Evolutionary conservation across 1,140 invertebrate genomes (phyloP).

Genomic region (Cardiocondyla obscurior): DNA sequence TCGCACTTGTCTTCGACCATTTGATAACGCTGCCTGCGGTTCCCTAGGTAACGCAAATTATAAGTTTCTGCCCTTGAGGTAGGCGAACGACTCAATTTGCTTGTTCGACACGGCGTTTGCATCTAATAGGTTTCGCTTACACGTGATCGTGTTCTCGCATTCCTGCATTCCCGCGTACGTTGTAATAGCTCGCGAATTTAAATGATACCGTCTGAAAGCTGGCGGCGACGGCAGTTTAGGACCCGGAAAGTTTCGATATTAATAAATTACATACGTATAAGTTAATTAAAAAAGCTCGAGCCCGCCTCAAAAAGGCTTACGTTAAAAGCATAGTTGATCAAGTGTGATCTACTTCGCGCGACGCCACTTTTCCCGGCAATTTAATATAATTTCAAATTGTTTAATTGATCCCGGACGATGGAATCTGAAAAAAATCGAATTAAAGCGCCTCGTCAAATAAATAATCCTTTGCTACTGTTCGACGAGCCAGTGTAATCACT

Average conservation of each 20-base stretch:
- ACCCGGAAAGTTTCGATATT: not conserved
- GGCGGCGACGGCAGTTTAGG: not conserved
- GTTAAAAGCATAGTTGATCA: conserved; percentile 52
- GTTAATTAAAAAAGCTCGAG: conserved; percentile 34
- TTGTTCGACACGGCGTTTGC: conserved; percentile 18
- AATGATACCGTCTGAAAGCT: not conserved
- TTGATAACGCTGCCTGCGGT: conserved; percentile 32
- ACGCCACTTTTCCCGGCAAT: conserved; percentile 24
- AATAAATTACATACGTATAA: conserved; percentile 34
- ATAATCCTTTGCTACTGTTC: conserved; percentile 33
- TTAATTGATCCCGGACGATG: conserved; percentile 35
- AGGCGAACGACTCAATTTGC: conserved; percentile 21
- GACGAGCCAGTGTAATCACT: conserved; percentile 51
- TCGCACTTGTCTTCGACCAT: conserved; percentile 28
- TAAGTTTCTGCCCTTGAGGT: conserved; percentile 38
- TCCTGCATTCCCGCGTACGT: not conserved
- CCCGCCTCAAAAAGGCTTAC: conserved; percentile 31
- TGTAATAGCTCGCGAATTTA: conserved; percentile 19
- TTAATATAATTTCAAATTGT: conserved; percentile 43
- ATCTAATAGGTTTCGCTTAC: conserved; percentile 21
- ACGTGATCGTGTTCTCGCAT: not conserved
- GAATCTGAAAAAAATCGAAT: conserved; percentile 50
- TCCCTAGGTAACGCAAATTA: conserved; percentile 39
- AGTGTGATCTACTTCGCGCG: conserved; percentile 16
- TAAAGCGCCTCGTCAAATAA: conserved; percentile 62